Evolutionary conservation across 1,140 invertebrate species (phyloP).

Genomic region (Tribolium castaneum): DNA sequence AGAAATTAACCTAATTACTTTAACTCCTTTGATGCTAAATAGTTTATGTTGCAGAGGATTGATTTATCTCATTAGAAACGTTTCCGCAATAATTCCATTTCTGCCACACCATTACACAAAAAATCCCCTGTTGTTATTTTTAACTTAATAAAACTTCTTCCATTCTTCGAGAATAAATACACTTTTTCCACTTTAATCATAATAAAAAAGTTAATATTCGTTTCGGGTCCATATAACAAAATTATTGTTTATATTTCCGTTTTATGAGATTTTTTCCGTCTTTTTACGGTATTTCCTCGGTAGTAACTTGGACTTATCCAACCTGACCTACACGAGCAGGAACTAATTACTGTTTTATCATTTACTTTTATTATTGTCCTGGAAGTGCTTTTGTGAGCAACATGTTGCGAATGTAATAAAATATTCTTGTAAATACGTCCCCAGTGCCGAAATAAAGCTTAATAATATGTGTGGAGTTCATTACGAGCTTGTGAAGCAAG

Average conservation of each 20-base stretch:
- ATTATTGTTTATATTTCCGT: neutral
- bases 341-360: neutral
- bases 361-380: neutral
- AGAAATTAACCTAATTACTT: neutral
- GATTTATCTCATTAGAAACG: neutral
- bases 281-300: neutral
- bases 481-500: neutral
- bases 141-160: too few species aligned
- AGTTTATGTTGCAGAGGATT: neutral
- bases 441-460: too few species aligned
- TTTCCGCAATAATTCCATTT: neutral
- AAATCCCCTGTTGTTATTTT: too few species aligned
- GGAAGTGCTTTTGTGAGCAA: neutral
- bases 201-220: neutral
- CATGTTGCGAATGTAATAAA: neutral
- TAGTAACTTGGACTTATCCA: neutral
- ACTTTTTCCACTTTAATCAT: neutral
- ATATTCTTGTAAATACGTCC: neutral
- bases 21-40: neutral
- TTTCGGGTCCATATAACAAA: neutral
- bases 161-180: too few species aligned
- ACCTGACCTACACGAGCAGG: neutral
- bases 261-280: neutral
- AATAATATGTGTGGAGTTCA: neutral
- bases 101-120: too few species aligned